These are phyloP conservation scores for Chondrilla cf. caribensis DNA, from an alignment of 37 sponge, comb jelly and placozoan genomes.

Conservation along the genomic window DNA sequence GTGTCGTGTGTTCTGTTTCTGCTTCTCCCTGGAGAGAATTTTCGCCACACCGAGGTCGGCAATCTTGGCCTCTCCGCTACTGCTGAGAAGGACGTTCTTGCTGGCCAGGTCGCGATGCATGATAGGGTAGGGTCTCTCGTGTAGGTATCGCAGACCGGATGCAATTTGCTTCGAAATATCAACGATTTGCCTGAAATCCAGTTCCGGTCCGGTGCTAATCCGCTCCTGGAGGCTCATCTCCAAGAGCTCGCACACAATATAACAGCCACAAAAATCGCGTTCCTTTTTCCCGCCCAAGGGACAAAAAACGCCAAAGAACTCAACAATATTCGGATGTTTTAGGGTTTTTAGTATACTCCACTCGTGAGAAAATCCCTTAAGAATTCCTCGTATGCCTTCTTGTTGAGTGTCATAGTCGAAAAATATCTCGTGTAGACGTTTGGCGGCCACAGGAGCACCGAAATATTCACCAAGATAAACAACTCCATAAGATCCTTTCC, in stretches of 20 bases:
- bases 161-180: conserved; percentile 45
- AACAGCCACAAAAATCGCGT: conserved; percentile 15
- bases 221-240: conserved; percentile 38
- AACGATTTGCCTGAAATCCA: conserved; percentile 45
- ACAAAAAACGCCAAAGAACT: conserved; percentile 57
- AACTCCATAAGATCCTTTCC: conserved; percentile 59
- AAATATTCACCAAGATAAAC: conserved; percentile 53
- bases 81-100: conserved; percentile 66
- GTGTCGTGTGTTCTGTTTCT: conserved; percentile 38
- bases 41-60: conserved; percentile 75
- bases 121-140: conserved; percentile 58
- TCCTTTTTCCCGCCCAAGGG: not conserved
- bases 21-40: not conserved
- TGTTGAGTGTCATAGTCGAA: conserved; percentile 17
- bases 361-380: conserved; percentile 45
- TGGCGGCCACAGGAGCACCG: conserved; percentile 58
- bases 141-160: conserved; percentile 64
- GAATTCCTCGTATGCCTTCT: conserved; percentile 18
- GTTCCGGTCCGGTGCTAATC: conserved; percentile 16
- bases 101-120: conserved; percentile 71
- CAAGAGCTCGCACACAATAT: conserved; percentile 59
- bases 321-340: conserved; percentile 79
- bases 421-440: conserved; percentile 48
- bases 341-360: conserved; percentile 28
- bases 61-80: conserved; percentile 56